Evolutionary conservation across 2,888 invertebrate genomes (phyloP), one percentile per base, ranked within the genome.

Genomic region (Seira ritae): DNA sequence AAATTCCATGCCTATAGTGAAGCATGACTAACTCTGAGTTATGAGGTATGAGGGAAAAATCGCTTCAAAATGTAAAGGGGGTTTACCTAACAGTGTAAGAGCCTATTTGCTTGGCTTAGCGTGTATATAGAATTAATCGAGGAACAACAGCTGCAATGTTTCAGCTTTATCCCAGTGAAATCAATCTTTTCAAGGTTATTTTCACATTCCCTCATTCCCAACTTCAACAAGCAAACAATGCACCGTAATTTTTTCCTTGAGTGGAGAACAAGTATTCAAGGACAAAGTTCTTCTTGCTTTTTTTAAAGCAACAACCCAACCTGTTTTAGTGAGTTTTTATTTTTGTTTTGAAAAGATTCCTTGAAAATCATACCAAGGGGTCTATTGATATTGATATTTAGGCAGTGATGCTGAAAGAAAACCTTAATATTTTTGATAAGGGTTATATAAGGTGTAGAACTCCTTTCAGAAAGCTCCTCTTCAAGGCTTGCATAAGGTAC

Each of bases 181-280:
- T 77, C 70, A 70, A 77, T 77, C 65, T 77, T 70, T 42, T 77
- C 70, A 70, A 70, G 70, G 37, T 8, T 42, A 42, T 42, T 42
- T 42, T 42, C n/a, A n/a, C n/a, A n/a, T n/a, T n/a, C n/a, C n/a
- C n/a, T n/a, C n/a, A 42, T 42, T 42, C 42, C 12, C 42, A 42
- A 8, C 42, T 42, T 42, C 42, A n/a, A n/a, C 42, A 42, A 12
- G 42, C 4, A 42, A 42, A 42, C 12, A 42, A 4, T 42, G 12
- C 4, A 42, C 4, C 42, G 4, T 42, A 4, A 4, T 42, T 42
- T 42, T 42, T 42, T 12, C 42, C 6, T 42, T 12, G 6, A 42
- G 42, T 42, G 12, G 42, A 8, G 12, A 42, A 42, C 12, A 42
- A 42, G 42, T 12, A 42, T 42, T 12, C 42, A 42, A 42, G 42